phyloP scores from a whole-genome alignment of 2,797 vertebrate genomes.

The Microctenopoma steveboyesi region DNA sequence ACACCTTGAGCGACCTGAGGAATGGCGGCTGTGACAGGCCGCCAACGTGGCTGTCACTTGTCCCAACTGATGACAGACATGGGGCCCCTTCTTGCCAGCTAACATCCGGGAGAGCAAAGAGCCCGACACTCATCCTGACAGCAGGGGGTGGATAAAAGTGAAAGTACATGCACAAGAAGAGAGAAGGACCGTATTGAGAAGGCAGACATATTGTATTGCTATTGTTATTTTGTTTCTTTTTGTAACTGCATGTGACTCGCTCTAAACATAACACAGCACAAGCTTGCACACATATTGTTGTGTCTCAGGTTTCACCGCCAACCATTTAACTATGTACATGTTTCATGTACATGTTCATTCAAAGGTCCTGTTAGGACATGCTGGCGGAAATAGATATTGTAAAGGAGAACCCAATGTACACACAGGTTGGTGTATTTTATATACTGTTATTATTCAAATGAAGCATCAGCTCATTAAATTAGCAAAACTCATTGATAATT shows the following conservation, averaged over 20 bases:
- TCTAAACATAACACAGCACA: no score
- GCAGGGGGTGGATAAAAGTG: constrained; percentile 24
- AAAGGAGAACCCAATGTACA: no score
- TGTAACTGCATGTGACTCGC: not conserved
- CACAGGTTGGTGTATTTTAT: no score
- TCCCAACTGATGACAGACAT: constrained; percentile 76
- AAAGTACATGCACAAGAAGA: constrained; percentile 11
- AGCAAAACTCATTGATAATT: no score
- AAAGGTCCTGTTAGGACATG: not conserved
- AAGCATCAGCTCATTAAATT: no score
- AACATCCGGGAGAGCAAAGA: constrained; percentile 69
- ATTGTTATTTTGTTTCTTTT: not conserved
- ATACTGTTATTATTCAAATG: no score
- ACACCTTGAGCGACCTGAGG: constrained; percentile 68
- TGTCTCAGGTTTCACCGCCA: not conserved
- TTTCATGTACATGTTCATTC: not conserved
- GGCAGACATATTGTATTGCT: constrained; percentile 4
- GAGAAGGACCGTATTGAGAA: constrained; percentile 5
- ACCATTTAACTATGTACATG: not conserved
- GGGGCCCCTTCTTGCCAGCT: constrained; percentile 64
- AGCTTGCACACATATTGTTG: not conserved
- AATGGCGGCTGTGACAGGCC: constrained; percentile 73
- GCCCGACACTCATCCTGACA: constrained; percentile 57
- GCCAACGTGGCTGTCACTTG: constrained; percentile 67
- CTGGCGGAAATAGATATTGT: no score